These are phyloP conservation scores for Limonius californicus DNA, from an alignment of 1,140 invertebrate genomes.

Conservation along the genomic window DNA sequence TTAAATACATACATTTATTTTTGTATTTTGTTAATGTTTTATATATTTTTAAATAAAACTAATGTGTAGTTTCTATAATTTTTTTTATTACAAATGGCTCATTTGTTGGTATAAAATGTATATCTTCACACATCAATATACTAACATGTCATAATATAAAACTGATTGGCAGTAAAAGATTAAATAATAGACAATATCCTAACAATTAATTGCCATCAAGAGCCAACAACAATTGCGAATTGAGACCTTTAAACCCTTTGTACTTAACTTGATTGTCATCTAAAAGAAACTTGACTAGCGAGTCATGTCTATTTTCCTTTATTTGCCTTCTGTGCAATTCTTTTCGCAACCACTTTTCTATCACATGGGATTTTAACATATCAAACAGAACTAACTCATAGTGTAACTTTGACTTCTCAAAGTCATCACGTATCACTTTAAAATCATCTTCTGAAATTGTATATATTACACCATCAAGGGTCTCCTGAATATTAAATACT, in stretches of 20 bases:
- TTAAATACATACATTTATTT: too few species aligned
- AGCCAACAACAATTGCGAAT: not conserved
- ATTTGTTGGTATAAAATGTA: too few species aligned
- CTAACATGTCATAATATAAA: too few species aligned
- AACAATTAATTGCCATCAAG: too few species aligned
- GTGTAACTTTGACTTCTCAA: not conserved
- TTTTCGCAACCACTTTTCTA: not conserved
- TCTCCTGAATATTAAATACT: slow-evolving; percentile 11
- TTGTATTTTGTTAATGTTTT: too few species aligned
- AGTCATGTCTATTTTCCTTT: not conserved
- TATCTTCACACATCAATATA: too few species aligned
- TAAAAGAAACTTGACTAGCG: not conserved
- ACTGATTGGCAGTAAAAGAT: too few species aligned
- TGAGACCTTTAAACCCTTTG: not conserved
- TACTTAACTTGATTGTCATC: not conserved
- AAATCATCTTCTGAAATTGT: not conserved
- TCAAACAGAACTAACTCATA: not conserved
- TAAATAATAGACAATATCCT: too few species aligned
- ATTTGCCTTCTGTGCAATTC: not conserved
- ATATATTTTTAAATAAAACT: not conserved
- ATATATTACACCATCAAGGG: not conserved
- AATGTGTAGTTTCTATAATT: too few species aligned
- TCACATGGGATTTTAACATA: not conserved
- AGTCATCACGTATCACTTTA: not conserved
- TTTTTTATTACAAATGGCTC: too few species aligned